Conservation (phyloP, 2,113 vertebrate species). For the Pygoscelis adeliae region DNA sequence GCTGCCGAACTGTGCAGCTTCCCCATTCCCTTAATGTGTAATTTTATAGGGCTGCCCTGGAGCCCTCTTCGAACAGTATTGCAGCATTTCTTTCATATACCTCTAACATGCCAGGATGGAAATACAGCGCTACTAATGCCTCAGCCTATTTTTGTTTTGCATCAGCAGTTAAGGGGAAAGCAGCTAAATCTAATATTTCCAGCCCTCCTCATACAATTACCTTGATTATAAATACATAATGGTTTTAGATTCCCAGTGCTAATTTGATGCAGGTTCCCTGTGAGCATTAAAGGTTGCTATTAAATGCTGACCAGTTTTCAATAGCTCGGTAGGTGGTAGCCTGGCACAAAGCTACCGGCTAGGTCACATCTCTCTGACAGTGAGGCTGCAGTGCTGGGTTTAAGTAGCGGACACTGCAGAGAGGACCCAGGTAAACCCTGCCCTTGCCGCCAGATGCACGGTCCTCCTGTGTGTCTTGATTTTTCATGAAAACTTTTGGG, state of each 20-base stretch:
- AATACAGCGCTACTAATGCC: not conserved
- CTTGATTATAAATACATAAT: not conserved
- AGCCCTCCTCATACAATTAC: not conserved
- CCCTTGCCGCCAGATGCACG: not conserved
- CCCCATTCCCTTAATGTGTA: not conserved
- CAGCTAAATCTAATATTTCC: not conserved
- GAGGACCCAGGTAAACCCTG: not conserved
- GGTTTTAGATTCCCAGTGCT: not conserved
- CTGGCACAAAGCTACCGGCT: not conserved
- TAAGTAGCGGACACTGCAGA: not conserved
- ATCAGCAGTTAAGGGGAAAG: not conserved
- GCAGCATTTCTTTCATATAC: not conserved
- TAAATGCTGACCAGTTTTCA: not conserved
- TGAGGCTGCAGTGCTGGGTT: not conserved
- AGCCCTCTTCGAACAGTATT: not conserved
- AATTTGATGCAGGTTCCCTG: not conserved
- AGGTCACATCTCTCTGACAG: not conserved
- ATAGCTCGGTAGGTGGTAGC: constrained; percentile 24
- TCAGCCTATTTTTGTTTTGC: constrained; percentile 23
- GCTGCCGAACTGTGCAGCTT: not conserved
- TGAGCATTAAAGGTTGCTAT: not conserved
- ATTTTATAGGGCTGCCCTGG: constrained; percentile 4
- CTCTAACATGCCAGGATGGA: not conserved
- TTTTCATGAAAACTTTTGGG: constrained; percentile 28
- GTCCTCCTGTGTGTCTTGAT: not conserved